Conservation (phyloP, 2,888 invertebrate genomes). For the Patella caerulea region DNA sequence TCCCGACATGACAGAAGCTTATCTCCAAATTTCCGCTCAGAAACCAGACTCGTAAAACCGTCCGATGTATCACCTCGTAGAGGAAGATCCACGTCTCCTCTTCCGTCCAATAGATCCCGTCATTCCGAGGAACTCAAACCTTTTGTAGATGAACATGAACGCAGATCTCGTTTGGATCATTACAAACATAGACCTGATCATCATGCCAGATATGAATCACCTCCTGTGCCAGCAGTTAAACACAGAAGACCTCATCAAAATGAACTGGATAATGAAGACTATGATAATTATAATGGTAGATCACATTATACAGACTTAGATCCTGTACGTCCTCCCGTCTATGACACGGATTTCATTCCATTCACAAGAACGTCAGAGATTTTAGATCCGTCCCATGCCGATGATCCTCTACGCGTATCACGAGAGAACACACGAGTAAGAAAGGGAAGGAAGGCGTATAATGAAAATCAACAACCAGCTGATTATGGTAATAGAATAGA, state of each 20-base stretch:
- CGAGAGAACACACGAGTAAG: constrained; percentile 63
- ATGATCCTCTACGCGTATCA: constrained; percentile 63
- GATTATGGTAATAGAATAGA: constrained; percentile 63
- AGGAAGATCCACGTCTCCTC: constrained; percentile 26
- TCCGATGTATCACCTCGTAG: constrained; percentile 21
- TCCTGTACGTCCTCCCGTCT: constrained; percentile 40
- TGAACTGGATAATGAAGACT: constrained; percentile 15
- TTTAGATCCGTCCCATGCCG: constrained; percentile 66
- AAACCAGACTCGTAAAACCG: background rate
- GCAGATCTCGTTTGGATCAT: constrained; percentile 10
- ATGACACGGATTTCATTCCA: constrained; percentile 63
- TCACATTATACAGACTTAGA: constrained; percentile 47
- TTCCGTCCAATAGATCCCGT: constrained; percentile 2
- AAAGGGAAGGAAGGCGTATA: constrained; percentile 64
- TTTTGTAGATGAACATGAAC: background rate
- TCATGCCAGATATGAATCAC: constrained; percentile 40
- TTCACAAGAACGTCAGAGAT: constrained; percentile 68
- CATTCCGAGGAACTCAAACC: constrained; percentile 2
- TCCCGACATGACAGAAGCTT: constrained; percentile 30
- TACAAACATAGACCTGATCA: constrained; percentile 8
- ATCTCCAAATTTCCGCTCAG: constrained; percentile 18
- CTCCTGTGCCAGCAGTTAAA: constrained; percentile 59
- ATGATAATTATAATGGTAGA: constrained; percentile 24
- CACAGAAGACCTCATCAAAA: constrained; percentile 35
- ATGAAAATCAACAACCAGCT: constrained; percentile 63